Percentiles rank a stretch among this genome's conserved stretches.
Conservation (phyloP, 1,140 invertebrate genomes). For the Drosophila sulfurigaster region DNA sequence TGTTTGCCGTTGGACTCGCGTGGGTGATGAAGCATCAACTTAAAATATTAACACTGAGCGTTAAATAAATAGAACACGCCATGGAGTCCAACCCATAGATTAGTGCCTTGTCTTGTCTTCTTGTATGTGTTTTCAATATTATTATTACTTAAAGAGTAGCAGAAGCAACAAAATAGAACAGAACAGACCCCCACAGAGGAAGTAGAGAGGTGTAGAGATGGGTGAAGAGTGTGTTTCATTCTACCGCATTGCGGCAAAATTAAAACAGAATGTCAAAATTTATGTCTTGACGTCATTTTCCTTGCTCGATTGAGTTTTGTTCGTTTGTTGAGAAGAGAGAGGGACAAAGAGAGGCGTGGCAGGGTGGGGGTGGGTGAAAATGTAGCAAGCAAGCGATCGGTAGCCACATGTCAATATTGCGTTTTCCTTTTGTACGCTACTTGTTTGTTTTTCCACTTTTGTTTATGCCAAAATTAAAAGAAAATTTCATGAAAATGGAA, state of each 20-base stretch:
- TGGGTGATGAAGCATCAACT: constrained; percentile 65
- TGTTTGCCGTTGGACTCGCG: constrained; percentile 61
- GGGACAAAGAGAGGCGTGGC: neutral
- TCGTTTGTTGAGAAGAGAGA: neutral
- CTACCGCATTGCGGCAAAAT: constrained; percentile 56
- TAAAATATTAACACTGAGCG: constrained; percentile 47
- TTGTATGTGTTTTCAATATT: constrained; percentile 71
- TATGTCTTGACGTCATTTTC: constrained; percentile 77
- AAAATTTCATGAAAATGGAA: constrained; percentile 50
- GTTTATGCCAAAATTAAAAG: constrained; percentile 66
- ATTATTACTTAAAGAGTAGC: constrained; percentile 21
- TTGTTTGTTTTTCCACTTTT: constrained; percentile 74
- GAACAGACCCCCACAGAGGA: constrained; percentile 37
- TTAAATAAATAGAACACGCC: constrained; percentile 66
- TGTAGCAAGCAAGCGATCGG: neutral
- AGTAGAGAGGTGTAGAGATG: constrained; percentile 2
- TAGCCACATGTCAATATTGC: constrained; percentile 79
- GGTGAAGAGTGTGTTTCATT: constrained; percentile 5
- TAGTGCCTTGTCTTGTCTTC: constrained; percentile 30
- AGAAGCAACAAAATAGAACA: constrained; percentile 22
- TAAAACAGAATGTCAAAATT: constrained; percentile 73
- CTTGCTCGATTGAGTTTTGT: constrained; percentile 31
- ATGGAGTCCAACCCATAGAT: constrained; percentile 57
- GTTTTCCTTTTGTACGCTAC: constrained; percentile 55
- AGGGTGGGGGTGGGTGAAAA: constrained; percentile 1